phyloP scores from a whole-genome alignment of 2,797 vertebrate species.

The Sylvia borin region DNA sequence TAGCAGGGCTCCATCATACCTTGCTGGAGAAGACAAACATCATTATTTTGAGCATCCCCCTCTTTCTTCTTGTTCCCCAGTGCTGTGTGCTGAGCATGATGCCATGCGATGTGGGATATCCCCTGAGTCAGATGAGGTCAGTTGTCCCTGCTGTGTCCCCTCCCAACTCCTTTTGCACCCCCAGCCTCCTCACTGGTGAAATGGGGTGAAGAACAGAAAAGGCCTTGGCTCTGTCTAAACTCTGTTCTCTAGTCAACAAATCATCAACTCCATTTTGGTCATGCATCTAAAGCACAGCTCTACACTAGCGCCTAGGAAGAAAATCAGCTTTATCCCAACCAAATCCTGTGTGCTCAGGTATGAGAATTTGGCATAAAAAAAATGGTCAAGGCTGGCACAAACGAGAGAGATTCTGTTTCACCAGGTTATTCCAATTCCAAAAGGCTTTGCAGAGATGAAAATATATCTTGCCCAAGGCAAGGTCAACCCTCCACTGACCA shows the following conservation, averaged over 20 bases:
- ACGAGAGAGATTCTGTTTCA: background rate
- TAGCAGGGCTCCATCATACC: accelerated
- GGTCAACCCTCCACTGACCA: background rate
- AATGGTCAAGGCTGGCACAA: background rate
- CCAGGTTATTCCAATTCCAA: background rate
- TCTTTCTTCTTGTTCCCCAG: background rate
- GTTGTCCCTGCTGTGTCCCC: background rate
- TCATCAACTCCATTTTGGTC: background rate
- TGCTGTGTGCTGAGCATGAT: background rate
- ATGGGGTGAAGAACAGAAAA: background rate
- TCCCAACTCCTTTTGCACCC: background rate
- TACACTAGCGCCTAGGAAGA: background rate
- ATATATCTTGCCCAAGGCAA: background rate
- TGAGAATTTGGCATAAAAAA: background rate
- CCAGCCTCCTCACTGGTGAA: accelerated
- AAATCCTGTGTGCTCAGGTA: background rate
- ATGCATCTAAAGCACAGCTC: background rate
- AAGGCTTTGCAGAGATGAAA: background rate
- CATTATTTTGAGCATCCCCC: accelerated
- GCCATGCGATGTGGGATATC: background rate
- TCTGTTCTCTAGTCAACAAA: background rate
- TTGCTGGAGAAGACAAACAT: background rate
- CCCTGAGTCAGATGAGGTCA: background rate
- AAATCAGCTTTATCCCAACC: background rate
- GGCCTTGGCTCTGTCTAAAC: background rate